phyloP scores from a whole-genome alignment of 1,140 invertebrate species.

The Chionoecetes opilio region DNA sequence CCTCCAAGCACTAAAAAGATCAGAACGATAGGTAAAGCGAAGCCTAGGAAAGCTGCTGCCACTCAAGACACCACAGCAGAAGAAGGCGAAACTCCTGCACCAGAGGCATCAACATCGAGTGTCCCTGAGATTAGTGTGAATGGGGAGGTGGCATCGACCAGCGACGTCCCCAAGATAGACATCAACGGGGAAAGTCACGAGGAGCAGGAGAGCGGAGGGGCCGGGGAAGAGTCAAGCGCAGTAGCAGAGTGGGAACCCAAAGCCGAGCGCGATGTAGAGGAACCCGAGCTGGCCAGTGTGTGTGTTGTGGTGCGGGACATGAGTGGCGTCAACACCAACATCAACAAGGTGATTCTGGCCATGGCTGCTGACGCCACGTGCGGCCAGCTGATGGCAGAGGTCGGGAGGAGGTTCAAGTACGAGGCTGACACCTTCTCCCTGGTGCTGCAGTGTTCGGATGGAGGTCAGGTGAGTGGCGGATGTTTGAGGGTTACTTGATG shows the following conservation, averaged over 20 bases:
- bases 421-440: constrained; percentile 85
- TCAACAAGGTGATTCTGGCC: constrained; percentile 84
- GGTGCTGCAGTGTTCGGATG: constrained; percentile 83
- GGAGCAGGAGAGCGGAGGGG: neutral
- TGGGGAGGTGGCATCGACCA: neutral
- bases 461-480: constrained; percentile 77
- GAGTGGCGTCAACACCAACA: constrained; percentile 83
- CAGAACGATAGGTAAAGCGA: neutral
- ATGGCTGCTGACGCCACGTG: constrained; percentile 85
- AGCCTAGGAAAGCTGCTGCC: neutral
- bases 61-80: neutral
- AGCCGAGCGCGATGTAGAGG: constrained; percentile 37
- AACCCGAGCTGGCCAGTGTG: constrained; percentile 70
- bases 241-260: neutral
- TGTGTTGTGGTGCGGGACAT: constrained; percentile 86
- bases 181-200: neutral
- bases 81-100: neutral
- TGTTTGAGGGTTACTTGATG: neutral
- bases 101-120: neutral
- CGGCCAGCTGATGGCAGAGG: constrained; percentile 84
- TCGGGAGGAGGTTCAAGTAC: constrained; percentile 85
- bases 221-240: neutral
- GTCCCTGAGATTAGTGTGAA: neutral
- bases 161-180: neutral
- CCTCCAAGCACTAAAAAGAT: neutral